Base-by-base conservation (phyloP, 2,113 vertebrate species). In the Paradoxurus hermaphroditus region DNA sequence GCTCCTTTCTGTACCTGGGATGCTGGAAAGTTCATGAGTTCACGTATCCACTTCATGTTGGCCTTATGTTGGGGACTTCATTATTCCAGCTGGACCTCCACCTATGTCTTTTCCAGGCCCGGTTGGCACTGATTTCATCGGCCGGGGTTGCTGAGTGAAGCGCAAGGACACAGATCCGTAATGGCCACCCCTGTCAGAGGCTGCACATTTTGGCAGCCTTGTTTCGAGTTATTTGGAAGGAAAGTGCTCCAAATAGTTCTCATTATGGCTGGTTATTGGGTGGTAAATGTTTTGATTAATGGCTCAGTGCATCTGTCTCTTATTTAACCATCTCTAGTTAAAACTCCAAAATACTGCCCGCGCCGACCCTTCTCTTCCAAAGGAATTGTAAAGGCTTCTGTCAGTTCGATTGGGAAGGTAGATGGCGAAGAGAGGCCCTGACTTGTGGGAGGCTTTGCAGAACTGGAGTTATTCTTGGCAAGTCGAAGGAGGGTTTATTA, bases 271-370 rank as follows among this genome's bases (percentile, higher is more conserved):
- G 19, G 78, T 85, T 67, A 75, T 81, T 94, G 88, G 93, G 67
- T 91, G 62, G 65, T 95, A 91, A 97, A 63, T 98, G 95, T 96
- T 96, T 96, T 96, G 95, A 97, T 97, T 81, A 90, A 95, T 92
- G 44, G 19, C 73, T 85, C 49, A 84, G 19, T 51, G 62, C 90
- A 90, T 93, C 79, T 94, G 86, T 44, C 70, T 86, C 84, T 89
- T 95, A 86, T 87, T 92, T 86, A 90, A 81, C 79, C 31, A 34
- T 62, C 86, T 72, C 78, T 73, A 68, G 91, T 91, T 87, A 90
- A 90, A 75, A 83, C 10, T 73, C 85, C 63, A 70, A 34, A 75
- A 15, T 92, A 53, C 36, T 75, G 75, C 83, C 53, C 36, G 72
- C 44, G 5, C 36, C 56, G 46, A 49, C n/a, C 51, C 25, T 86